Conservation (phyloP, 1,140 invertebrate species). For the Drosophila nannoptera region DNA sequence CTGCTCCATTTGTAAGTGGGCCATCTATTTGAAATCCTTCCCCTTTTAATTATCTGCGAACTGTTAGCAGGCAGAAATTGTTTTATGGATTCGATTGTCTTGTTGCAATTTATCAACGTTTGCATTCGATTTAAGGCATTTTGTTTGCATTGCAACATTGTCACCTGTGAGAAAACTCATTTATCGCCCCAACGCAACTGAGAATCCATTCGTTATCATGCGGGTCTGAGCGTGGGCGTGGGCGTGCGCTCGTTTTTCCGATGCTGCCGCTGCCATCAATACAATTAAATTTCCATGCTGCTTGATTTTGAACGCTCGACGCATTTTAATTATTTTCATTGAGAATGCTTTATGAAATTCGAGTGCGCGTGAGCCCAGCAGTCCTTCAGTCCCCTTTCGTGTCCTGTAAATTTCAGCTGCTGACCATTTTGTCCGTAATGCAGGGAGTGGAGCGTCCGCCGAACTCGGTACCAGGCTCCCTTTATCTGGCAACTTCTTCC, state of each 20-base stretch:
- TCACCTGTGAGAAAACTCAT: slow-evolving; percentile 45
- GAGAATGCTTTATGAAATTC: slow-evolving; percentile 72
- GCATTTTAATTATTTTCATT: slow-evolving; percentile 78
- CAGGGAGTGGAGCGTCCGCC: not conserved
- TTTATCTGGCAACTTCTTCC: slow-evolving; percentile 58
- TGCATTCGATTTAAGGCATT: slow-evolving; percentile 35
- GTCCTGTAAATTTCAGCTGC: slow-evolving; percentile 29
- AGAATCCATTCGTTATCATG: slow-evolving; percentile 34
- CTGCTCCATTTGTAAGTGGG: too few relatives aligned
- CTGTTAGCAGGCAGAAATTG: slow-evolving; percentile 12
- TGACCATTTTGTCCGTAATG: slow-evolving; percentile 25
- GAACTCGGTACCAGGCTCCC: not conserved
- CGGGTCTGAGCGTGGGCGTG: not conserved
- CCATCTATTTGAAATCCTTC: too few relatives aligned
- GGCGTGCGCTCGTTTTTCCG: not conserved
- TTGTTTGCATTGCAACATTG: slow-evolving; percentile 32
- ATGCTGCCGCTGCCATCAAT: slow-evolving; percentile 46
- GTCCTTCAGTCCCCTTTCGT: not conserved
- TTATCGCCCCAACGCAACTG: slow-evolving; percentile 44
- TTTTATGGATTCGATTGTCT: not conserved
- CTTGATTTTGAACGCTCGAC: slow-evolving; percentile 74
- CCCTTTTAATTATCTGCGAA: slow-evolving; percentile 1
- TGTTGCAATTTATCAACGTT: slow-evolving; percentile 21
- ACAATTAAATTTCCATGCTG: slow-evolving; percentile 76
- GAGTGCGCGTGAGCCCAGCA: slow-evolving; percentile 41